Base-by-base conservation (phyloP, 2,113 vertebrate species). In the Pardalotus punctatus region DNA sequence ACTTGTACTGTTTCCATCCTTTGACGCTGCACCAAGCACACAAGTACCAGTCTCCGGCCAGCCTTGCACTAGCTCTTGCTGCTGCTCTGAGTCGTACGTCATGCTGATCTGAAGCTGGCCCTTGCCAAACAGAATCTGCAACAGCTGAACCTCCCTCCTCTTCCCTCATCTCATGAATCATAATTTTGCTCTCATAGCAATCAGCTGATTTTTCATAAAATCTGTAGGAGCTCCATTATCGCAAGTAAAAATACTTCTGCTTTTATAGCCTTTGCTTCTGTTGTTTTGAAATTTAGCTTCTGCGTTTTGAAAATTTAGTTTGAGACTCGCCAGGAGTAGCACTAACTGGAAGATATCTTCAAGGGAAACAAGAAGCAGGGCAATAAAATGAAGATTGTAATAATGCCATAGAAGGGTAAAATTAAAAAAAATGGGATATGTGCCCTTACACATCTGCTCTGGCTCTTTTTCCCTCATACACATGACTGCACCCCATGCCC, bases 101-200 rank as follows among this genome's bases (percentile, higher is more conserved):
- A 7, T 51, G 79, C 73, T 76, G 73, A 56, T 87, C 78, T 81
- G 85, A 65, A 93, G 84, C 43, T 1, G 2, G 38, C 38, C 28
- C 47, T 88, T 88, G 88, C 90, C 92, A 93, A 92, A 80, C 25
- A 77, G 80, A 83, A 77, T 67, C 83, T 43, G 35, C 15, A 42
- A 58, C 94, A 97, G 91, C 86, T 95, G 93, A 95, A 85, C 74
- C 64, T 95, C 60, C 90, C 67, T 92, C 85, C 79, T 36, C 90
- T 93, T 93, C 94, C 54, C 29, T 93, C 86, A 77, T 93, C 57
- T 0, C 3, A 67, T 88, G 86, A 93, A 80, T 96, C 92, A 93
- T 80, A 90, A 80, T 90, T 94, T 88, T 43, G 17, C 45, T 70
- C 42, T 93, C 69, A 80, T 24, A 88, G 51, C 64, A 70, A 86